Conservation (phyloP, 1,140 invertebrate species). For the Platyscapa corneri region DNA sequence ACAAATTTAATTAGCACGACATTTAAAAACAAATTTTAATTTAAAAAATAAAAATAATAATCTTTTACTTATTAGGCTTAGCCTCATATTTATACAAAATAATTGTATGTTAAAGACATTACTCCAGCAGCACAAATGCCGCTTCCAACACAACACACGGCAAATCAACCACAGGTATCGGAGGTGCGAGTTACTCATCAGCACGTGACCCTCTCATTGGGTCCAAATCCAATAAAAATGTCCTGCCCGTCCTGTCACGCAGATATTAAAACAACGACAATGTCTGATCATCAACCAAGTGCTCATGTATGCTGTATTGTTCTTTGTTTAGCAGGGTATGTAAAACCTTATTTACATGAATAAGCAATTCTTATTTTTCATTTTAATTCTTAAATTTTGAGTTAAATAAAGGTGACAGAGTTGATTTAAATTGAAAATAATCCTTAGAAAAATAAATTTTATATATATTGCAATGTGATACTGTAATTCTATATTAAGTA, state of each 20-base stretch:
- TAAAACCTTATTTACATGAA: background rate
- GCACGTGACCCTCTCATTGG: constrained; percentile 60
- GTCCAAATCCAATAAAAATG: constrained; percentile 64
- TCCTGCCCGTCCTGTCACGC: constrained; percentile 67
- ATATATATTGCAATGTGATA: background rate
- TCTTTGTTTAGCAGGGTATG: constrained; percentile 70
- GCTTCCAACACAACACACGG: constrained; percentile 48
- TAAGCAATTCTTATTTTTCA: background rate
- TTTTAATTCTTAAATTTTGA: no score
- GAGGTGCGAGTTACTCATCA: constrained; percentile 65
- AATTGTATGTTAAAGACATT: constrained; percentile 52
- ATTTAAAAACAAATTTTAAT: no score
- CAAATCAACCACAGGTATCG: constrained; percentile 51
- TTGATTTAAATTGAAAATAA: no score
- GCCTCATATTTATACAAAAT: no score
- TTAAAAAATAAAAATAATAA: no score
- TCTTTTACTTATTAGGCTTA: no score
- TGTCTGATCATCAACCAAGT: constrained; percentile 69
- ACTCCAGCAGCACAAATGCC: constrained; percentile 56
- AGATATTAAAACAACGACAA: constrained; percentile 70
- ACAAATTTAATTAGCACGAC: no score
- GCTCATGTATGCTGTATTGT: constrained; percentile 71
- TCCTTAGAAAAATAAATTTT: background rate
- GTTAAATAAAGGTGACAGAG: no score
- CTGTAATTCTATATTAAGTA: no score